Evolutionary conservation across 2,113 vertebrate species (phyloP), one percentile per base, ranked within the genome.

Genomic region (Setophaga petechia): DNA sequence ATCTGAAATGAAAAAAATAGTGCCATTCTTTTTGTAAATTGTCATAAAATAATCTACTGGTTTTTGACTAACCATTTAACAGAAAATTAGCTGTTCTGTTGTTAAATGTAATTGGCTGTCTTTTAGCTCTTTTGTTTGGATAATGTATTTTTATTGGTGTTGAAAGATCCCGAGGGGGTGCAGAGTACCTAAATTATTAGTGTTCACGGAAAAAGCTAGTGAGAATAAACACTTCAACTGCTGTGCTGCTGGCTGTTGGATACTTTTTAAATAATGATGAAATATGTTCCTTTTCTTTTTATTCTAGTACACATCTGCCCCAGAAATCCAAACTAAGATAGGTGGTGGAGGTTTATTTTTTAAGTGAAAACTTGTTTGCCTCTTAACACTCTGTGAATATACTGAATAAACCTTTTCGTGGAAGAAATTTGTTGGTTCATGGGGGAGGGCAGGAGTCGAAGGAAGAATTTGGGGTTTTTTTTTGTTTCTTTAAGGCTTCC

Each of bases 311-410:
- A 41, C 62, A 35, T 51, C 28, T 84, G 6, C 4, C 14, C 24
- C 51, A 47, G 30, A 46, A 92, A 61, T 71, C 13, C 71, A 81
- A 93, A 77, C 46, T 84, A 82, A 93, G 15, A 69, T 52, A 59
- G 3, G 8, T 33, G 21, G 22, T n/a, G 21, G n/a, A 21, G 3
- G 10, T 77, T 96, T 90, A 0, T 1, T 39, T 87, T 97, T 96
- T 59, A 86, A 93, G 51, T 77, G 43, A 92, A 97, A 95, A 66
- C 47, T 81, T 87, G 5, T 87, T 94, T 96, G 35, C 46, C 84
- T 55, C 61, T 87, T 90, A 89, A 55, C 7, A 55, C 59, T 96
- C 62, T 87, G 35, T 84, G 41, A 86, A 90, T 84, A 85, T 73
- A 87, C 76, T 96, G 63, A 93, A 94, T 72, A 87, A 84, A 76